Conservation (phyloP, 1,140 invertebrate species). For the Artemia franciscana region DNA sequence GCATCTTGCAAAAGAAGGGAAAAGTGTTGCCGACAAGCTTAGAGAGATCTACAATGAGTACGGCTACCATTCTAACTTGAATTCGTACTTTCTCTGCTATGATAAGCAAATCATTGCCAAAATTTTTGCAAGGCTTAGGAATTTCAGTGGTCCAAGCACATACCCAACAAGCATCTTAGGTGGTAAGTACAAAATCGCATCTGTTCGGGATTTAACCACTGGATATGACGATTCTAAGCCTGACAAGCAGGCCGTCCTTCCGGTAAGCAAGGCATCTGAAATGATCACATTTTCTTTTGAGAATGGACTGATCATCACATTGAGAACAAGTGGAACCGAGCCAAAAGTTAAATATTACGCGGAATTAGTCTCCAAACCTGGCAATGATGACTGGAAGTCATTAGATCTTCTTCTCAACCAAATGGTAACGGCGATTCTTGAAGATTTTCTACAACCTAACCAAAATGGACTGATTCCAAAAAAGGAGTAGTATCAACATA, state of each 20-base stretch:
- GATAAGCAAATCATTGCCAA: slow-evolving; percentile 38
- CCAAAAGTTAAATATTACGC: slow-evolving; percentile 97
- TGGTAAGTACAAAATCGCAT: slow-evolving; percentile 43
- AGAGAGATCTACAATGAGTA: slow-evolving; percentile 51
- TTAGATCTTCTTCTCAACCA: slow-evolving; percentile 36
- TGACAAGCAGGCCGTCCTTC: slow-evolving; percentile 46
- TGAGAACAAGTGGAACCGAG: slow-evolving; percentile 92
- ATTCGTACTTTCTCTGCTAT: slow-evolving; percentile 72
- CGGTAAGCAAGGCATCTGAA: slow-evolving; percentile 48
- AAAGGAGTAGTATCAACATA: not conserved
- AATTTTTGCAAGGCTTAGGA: slow-evolving; percentile 63
- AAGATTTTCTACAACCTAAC: slow-evolving; percentile 55
- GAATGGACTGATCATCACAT: slow-evolving; percentile 60
- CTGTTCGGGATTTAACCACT: slow-evolving; percentile 63
- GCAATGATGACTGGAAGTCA: slow-evolving; percentile 37
- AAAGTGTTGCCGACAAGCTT: slow-evolving; percentile 47
- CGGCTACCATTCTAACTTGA: slow-evolving; percentile 58
- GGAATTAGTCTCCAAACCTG: slow-evolving; percentile 48
- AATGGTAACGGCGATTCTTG: slow-evolving; percentile 49
- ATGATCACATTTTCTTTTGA: slow-evolving; percentile 93
- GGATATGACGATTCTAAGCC: slow-evolving; percentile 55
- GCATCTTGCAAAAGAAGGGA: slow-evolving; percentile 35
- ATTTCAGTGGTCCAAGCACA: slow-evolving; percentile 35
- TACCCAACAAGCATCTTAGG: slow-evolving; percentile 44
- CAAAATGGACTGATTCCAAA: slow-evolving; percentile 36